Evolutionary conservation across 1,140 invertebrate genomes (phyloP).

Genomic region (Drosophila ficusphila): DNA sequence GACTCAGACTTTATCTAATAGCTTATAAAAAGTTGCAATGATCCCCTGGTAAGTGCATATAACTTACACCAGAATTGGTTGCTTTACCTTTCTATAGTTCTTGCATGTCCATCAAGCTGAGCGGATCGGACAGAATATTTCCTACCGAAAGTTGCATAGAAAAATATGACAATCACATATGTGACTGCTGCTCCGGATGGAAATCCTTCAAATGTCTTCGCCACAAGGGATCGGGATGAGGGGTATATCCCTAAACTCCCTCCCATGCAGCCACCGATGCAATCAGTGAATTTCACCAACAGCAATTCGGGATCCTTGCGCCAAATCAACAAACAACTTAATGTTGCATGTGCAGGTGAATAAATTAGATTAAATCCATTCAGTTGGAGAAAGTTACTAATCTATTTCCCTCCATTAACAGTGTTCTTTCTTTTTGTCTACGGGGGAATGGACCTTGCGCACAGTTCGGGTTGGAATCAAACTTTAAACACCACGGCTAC

Average conservation of each 20-base stretch:
- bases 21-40: not conserved
- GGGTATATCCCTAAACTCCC: not conserved
- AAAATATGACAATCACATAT: constrained; percentile 24
- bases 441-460: constrained; percentile 67
- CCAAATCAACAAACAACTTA: constrained; percentile 23
- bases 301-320: not conserved
- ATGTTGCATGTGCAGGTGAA: constrained; percentile 14
- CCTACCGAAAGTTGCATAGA: not conserved
- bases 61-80: constrained; percentile 14
- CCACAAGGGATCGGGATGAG: not conserved
- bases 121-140: not conserved
- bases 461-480: constrained; percentile 63
- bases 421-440: constrained; percentile 52
- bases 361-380: not conserved
- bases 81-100: not conserved
- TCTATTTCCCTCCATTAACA: not conserved
- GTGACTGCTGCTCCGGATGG: not conserved
- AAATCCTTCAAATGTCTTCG: not conserved
- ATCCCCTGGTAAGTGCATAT: constrained; percentile 1
- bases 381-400: not conserved
- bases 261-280: not conserved
- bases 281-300: not conserved
- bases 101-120: constrained; percentile 1
- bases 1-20: constrained; percentile 1
- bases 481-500: constrained; percentile 27